Base-by-base conservation (phyloP, 2,888 invertebrate species). In the Aspidiotus destructor region DNA sequence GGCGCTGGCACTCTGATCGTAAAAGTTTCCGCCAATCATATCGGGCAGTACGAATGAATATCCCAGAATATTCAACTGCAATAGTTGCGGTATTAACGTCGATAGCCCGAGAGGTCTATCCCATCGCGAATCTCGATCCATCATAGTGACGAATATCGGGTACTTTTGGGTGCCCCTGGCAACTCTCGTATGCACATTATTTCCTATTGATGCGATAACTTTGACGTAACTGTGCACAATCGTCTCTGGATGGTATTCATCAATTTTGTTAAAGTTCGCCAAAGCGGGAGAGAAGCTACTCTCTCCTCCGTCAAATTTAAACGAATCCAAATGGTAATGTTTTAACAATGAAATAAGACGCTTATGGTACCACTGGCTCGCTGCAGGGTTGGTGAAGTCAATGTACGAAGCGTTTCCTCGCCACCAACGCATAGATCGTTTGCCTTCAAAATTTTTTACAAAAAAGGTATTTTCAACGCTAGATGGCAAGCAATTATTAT, bases 241-340 rank as follows among this genome's bases (percentile, higher is more conserved):
- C 10, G 84, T 83, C 76, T 71, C 70, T 2, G 71, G 71, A 17
- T 71, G 67, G 52, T 71, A 68, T 8, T 60, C 60, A 60, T 68
- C 70, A 17, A 57, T 28, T 10, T 44, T 62, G 52, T 62, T n/a
- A 28, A 52, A 69, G 0, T 52, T 44, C 3, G 64, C 62, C 5
- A 84, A 80, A 76, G 84, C 81, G 52, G 86, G 86, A 55, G 84
- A 78, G 83, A 85, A 88, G 73, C 84, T 83, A 0, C 81, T 80
- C 69, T 90, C 89, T 40, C 90, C 92, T 55, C 89, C 90, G 74
- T 91, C 89, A 74, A 91, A 90, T 78, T 90, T 90, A 72, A 88
- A 84, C 70, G 85, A 84, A 73, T 88, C 86, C 17, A 92, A 83
- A 0, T 84, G 86, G 67, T 84, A 84, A 5, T 82, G 79, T 0